A percentile compares a stretch with the other conserved stretches of the same genome.
These are phyloP conservation scores for Nylanderia fulva DNA, from an alignment of 1,140 invertebrate genomes.

Conservation along the genomic window DNA sequence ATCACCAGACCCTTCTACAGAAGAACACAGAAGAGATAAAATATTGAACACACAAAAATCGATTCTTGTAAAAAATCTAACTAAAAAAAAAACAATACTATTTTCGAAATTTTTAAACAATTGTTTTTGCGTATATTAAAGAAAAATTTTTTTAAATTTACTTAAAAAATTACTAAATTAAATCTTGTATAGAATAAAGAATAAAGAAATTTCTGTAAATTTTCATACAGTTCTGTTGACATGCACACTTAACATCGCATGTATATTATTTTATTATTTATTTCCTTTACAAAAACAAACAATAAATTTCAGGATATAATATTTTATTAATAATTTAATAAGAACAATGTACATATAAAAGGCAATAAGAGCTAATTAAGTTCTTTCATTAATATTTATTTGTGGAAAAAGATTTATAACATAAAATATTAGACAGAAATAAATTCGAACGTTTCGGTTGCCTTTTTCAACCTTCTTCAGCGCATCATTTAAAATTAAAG, in stretches of 20 bases:
- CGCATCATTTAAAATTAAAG: no score
- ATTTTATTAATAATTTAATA: conserved; percentile 3
- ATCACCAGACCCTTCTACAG: conserved; percentile 77
- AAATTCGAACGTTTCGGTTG: no score
- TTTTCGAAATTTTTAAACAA: not conserved
- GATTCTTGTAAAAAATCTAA: conserved; percentile 32
- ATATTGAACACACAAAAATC: conserved; percentile 16
- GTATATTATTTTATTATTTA: not conserved
- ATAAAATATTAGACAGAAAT: no score
- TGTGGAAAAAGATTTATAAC: no score
- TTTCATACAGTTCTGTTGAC: not conserved
- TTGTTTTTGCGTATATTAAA: not conserved
- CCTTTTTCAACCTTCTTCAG: no score
- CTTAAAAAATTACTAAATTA: no score
- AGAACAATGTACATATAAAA: not conserved
- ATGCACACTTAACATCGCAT: not conserved
- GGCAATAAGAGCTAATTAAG: no score
- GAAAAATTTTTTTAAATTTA: not conserved
- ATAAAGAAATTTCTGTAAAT: not conserved
- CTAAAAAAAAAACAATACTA: not conserved
- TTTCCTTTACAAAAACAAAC: not conserved
- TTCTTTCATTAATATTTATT: no score
- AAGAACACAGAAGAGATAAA: conserved; percentile 61
- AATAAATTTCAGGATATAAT: not conserved
- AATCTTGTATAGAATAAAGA: no score